A percentile compares a stretch with the other conserved stretches of the same genome.
Evolutionary conservation across 2,888 invertebrate genomes (phyloP).

Genomic region (Drosophila birchii): DNA sequence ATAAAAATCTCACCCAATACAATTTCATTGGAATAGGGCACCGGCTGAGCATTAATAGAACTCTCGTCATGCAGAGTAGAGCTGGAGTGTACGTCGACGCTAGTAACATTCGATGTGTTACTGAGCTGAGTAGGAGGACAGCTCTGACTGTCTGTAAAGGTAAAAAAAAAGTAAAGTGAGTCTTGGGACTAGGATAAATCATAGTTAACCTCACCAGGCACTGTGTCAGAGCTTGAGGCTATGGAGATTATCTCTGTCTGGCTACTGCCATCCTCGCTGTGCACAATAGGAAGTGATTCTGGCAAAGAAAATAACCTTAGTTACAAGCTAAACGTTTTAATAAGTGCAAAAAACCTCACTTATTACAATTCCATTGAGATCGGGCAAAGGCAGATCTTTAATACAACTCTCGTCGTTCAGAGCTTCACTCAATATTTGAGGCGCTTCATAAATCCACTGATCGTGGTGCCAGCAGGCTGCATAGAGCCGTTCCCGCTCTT

Average conservation of each 20-base stretch:
- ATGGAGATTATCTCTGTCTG: neutral
- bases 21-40: no score
- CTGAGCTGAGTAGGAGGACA: slow-evolving; percentile 52
- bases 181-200: rapidly evolving
- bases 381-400: neutral
- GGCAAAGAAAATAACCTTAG: neutral
- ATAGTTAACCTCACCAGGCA: neutral
- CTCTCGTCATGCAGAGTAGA: no score
- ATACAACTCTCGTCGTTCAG: neutral
- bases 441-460: slow-evolving; percentile 53
- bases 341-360: neutral
- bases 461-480: slow-evolving; percentile 57
- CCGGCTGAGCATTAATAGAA: no score
- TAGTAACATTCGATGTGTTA: slow-evolving; percentile 24
- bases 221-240: neutral
- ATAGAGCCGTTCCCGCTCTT: slow-evolving; percentile 43
- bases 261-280: neutral
- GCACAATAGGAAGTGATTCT: neutral
- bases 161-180: rapidly evolving
- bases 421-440: slow-evolving; percentile 31
- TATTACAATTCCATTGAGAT: neutral
- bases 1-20: no score
- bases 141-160: neutral
- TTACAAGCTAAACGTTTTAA: neutral
- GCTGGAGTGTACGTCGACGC: neutral